Evolutionary conservation across 2,113 vertebrate genomes (phyloP).

Genomic region (Oncorhynchus gorbuscha): DNA sequence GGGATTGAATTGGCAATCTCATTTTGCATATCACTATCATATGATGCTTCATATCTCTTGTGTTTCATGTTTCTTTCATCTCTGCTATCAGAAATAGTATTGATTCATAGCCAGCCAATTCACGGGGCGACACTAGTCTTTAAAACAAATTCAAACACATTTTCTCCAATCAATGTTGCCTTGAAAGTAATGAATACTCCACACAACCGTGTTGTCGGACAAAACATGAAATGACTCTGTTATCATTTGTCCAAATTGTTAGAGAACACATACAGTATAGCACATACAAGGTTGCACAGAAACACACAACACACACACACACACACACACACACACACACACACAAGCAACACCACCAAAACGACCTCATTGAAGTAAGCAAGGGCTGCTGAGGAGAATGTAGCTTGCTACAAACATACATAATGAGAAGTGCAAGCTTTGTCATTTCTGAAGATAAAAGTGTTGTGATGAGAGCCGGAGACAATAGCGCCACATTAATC

Average conservation of each 20-base stretch:
- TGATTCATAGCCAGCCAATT: background rate
- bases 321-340: no score
- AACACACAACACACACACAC: no score
- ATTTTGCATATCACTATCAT: background rate
- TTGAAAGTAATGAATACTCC: constrained; percentile 51
- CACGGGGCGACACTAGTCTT: constrained; percentile 26
- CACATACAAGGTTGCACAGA: background rate
- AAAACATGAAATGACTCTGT: constrained; percentile 42
- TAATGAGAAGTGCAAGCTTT: constrained; percentile 77
- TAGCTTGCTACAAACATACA: constrained; percentile 56
- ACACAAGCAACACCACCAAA: constrained; percentile 1
- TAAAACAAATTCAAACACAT: constrained; percentile 41
- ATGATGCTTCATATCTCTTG: background rate
- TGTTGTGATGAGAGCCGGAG: constrained; percentile 72
- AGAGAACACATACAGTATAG: background rate
- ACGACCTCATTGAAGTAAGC: constrained; percentile 21
- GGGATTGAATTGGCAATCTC: background rate
- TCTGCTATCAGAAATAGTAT: background rate
- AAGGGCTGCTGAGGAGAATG: constrained; percentile 10
- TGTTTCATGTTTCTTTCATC: background rate
- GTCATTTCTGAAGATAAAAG: constrained; percentile 75
- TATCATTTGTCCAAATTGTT: background rate
- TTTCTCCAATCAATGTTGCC: constrained; percentile 53
- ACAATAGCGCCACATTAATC: constrained; percentile 77
- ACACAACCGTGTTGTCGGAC: constrained; percentile 44